Evolutionary conservation across 2,113 vertebrate species (phyloP), one percentile per base, ranked within the genome.

Genomic region (Panthera tigris): DNA sequence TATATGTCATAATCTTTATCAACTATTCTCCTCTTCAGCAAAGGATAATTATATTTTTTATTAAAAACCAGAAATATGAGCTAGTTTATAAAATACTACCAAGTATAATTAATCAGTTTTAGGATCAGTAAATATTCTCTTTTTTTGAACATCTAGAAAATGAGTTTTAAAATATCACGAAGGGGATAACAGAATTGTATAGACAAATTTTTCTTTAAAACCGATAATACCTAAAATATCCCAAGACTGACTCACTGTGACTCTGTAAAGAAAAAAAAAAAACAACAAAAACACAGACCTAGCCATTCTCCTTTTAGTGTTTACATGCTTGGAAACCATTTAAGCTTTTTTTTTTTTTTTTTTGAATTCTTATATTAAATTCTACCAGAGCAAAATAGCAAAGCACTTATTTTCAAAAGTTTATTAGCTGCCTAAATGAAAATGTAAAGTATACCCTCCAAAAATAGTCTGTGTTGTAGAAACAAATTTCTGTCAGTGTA

Each of bases 371-470:
- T 78, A 68, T 79, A 29, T 74, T 25, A 88, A 93, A 78, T 95
- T 88, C 92, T 97, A 89, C 68, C 57, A 74, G 65, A 61, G 41
- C 21, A 92, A 89, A 92, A 52, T 96, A 97, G 48, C 66, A 97
- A 97, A 90, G 41, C 80, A 83, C 18, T 96, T 95, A 97, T 93
- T 98, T 98, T 95, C 5, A 93, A 4, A 97, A 98, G 91, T 96
- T 90, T 55, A 93, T 96, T 50, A 45, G 96, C 69, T 97, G 65
- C 71, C 92, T 97, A 98, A 97, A 98, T 95, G 98, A 98, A 98
- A 98, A 97, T 63, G 6, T 79, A 96, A 82, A 96, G 92, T 97
- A 39, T 95, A 89, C 94, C n/a, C 92, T 97, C 96, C 78, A 85
- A 79, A 68, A 98, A 94, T 45, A 95, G 95, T 96, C 71, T 96